Percentiles rank a stretch among this genome's conserved stretches.
phyloP scores from a whole-genome alignment of 2,888 invertebrate species.

The Muscina levida region DNA sequence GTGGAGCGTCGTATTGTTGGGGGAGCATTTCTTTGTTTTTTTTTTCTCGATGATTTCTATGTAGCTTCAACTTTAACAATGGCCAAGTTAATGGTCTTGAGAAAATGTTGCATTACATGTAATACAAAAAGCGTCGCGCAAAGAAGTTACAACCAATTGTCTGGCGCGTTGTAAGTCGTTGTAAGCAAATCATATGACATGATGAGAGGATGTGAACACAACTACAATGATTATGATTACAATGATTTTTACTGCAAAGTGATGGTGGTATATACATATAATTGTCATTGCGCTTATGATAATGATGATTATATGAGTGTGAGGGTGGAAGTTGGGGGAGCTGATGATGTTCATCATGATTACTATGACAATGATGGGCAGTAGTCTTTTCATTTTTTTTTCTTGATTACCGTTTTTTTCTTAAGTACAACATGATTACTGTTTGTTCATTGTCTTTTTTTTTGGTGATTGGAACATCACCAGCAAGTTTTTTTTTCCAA shows the following conservation, averaged over 20 bases:
- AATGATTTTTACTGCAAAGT: constrained; percentile 19
- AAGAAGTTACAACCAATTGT: not conserved
- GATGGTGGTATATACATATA: no score
- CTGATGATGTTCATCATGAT: constrained; percentile 30
- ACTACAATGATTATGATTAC: no score
- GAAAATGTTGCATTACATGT: constrained; percentile 63
- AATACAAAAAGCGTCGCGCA: not conserved
- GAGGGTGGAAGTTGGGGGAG: constrained; percentile 13
- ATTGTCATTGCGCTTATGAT: constrained; percentile 16
- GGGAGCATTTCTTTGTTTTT: no score
- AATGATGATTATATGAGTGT: not conserved
- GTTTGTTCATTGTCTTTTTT: constrained; percentile 33
- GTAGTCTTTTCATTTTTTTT: no score
- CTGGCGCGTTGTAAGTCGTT: no score
- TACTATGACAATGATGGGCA: no score
- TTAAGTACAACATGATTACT: constrained; percentile 43
- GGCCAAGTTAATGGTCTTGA: constrained; percentile 59
- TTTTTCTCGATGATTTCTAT: not conserved
- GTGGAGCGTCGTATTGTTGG: no score
- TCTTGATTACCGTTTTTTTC: no score
- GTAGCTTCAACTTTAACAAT: constrained; percentile 58
- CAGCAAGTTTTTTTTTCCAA: not conserved
- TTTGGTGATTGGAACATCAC: not conserved
- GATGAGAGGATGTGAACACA: no score
- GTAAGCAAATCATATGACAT: not conserved